Conservation (phyloP, 2,888 invertebrate species). For the Nemoura dubitans region DNA sequence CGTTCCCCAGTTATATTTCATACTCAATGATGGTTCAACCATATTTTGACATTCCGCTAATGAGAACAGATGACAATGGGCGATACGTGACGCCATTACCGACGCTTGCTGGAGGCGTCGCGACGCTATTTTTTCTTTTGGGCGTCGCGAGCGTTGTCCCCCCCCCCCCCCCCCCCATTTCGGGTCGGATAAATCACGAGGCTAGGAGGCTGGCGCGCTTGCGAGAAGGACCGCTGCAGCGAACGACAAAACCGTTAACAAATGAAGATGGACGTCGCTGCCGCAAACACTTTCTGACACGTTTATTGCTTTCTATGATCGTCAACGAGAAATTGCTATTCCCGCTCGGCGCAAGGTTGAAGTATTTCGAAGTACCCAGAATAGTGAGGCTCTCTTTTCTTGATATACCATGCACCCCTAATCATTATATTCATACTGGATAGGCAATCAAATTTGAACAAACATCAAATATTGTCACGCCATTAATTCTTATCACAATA, state of each 20-base stretch:
- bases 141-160: not conserved
- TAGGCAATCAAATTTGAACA: too few relatives aligned
- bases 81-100: slow-evolving; percentile 34
- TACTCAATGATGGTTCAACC: slow-evolving; percentile 9
- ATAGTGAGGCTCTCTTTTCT: too few relatives aligned
- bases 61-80: slow-evolving; percentile 35
- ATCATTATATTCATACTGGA: too few relatives aligned
- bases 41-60: slow-evolving; percentile 31
- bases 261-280: slow-evolving; percentile 33
- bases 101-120: not conserved
- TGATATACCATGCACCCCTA: too few relatives aligned
- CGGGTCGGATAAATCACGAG: slow-evolving; percentile 25
- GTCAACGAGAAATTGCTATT: not conserved
- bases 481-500: too few relatives aligned
- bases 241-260: slow-evolving; percentile 25
- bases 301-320: slow-evolving; percentile 15
- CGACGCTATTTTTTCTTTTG: not conserved
- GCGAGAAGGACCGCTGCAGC: not conserved
- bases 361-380: too few relatives aligned
- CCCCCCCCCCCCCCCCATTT: not conserved
- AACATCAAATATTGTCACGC: too few relatives aligned
- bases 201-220: not conserved
- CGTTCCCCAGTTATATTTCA: slow-evolving; percentile 4
- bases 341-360: too few relatives aligned
- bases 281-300: slow-evolving; percentile 17